Base-by-base conservation (phyloP, 2,113 vertebrate species). In the Sprattus sprattus region DNA sequence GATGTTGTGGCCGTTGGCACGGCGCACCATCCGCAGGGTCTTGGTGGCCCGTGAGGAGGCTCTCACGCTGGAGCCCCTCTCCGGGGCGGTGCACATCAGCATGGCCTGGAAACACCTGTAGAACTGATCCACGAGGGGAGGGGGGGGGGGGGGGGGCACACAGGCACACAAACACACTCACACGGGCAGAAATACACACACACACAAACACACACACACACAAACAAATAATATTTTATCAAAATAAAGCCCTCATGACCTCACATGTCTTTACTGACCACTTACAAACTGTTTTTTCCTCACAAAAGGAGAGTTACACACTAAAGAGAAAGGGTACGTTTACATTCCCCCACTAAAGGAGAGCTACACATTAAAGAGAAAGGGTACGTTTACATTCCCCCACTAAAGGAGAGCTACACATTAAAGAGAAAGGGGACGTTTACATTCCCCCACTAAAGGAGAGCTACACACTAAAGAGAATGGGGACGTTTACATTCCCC, bases 101-200 rank as follows among this genome's bases (percentile, higher is more conserved):
- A 97, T 92, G 0, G 86, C 93, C 86, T 89, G 86, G 89, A 97
- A 95, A 90, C 95, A 95, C 88, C 95, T 95, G 93, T 94, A 94
- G 91, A 96, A 96, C 96, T 96, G 78, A 89, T 0, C 13, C 28
- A 39, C 28, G 32, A 11, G 2, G 2, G 67, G 28, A 28, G 3
- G 25, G n/a, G 5, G 60, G 22, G n/a, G 1, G 25, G 28, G 71
- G 25, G 71, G 2, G 54, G 20, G 54, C 3, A 20, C 18, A 44
- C 2, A 8, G 60, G 6, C 22, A 57, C 32, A 39, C 83, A n/a
- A n/a, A 7, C 82, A 84, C 11, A 54, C 5, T 80, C n/a, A 75
- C 46, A 82, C 49, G 90, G 39, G 89, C 32, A 86, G 11, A 87
- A 46, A 88, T 45, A 64, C 28, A 85, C 46, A 82, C 57, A 85